Conservation (phyloP, 2,113 vertebrate species). For the Nyctereutes procyonoides region DNA sequence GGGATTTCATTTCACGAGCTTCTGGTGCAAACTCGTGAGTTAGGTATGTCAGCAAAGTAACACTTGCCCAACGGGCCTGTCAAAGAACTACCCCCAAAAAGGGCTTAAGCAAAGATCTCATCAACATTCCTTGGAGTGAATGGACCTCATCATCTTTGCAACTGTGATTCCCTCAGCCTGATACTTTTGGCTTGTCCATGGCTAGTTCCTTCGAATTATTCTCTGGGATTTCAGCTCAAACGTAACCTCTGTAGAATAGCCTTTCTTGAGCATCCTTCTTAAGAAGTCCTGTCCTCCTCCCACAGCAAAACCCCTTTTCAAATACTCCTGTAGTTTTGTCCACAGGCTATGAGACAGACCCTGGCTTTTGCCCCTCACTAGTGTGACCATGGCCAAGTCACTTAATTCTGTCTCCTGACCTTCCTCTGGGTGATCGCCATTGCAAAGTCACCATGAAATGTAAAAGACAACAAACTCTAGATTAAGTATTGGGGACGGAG, state of each 20-base stretch:
- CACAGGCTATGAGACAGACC: not conserved
- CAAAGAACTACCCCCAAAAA: constrained; percentile 3
- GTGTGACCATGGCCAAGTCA: not conserved
- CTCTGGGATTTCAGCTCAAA: constrained; percentile 27
- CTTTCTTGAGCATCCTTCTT: constrained; percentile 22
- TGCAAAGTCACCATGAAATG: not conserved
- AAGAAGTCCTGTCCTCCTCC: not conserved
- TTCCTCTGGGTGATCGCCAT: not conserved
- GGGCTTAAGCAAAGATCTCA: not conserved
- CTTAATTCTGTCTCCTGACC: not conserved
- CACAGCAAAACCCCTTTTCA: not conserved
- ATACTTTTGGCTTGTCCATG: not conserved
- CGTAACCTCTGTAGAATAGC: not conserved
- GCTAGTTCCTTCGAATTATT: not conserved
- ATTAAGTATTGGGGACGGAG: not conserved
- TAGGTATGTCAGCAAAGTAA: not conserved
- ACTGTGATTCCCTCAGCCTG: not conserved
- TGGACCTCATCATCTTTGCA: not conserved
- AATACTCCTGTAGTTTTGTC: not conserved
- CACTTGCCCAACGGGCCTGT: not conserved
- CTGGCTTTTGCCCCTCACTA: not conserved
- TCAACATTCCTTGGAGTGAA: not conserved
- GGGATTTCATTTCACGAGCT: not conserved
- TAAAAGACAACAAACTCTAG: not conserved
- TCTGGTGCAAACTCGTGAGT: not conserved